Percentiles rank a stretch among this genome's conserved stretches.
These are phyloP conservation scores for Sminthurinus signatus DNA, from an alignment of 1,140 invertebrate species.

Conservation along the genomic window DNA sequence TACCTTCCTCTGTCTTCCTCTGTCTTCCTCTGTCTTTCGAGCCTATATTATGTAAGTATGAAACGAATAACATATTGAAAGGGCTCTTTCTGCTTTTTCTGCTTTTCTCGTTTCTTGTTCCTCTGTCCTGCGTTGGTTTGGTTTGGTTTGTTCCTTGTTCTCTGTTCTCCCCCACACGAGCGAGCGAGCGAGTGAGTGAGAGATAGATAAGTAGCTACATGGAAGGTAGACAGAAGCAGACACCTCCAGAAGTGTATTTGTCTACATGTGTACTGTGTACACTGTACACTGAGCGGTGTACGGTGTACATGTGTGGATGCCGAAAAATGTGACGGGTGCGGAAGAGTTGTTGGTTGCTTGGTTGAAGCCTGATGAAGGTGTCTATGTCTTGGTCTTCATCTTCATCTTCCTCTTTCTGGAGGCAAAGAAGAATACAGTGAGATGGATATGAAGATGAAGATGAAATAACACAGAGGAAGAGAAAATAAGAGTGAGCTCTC, in stretches of 20 bases:
- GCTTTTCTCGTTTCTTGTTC: no score
- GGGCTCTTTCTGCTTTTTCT: no score
- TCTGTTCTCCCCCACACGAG: background rate
- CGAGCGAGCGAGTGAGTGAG: constrained; percentile 4
- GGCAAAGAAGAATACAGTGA: no score
- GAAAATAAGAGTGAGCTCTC: background rate
- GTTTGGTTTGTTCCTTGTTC: no score
- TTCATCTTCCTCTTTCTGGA: background rate
- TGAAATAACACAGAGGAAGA: background rate
- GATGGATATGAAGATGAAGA: constrained; percentile 11
- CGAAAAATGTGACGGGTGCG: constrained; percentile 8
- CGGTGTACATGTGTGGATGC: no score
- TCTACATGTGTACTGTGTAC: background rate
- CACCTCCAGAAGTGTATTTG: background rate
- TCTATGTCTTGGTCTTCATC: background rate
- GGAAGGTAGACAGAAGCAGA: constrained; percentile 7
- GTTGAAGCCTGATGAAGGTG: constrained; percentile 7
- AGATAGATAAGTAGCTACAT: constrained; percentile 16
- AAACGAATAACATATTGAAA: no score
- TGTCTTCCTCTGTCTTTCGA: no score
- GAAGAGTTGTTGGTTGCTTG: background rate
- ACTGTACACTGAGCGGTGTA: no score
- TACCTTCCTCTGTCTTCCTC: no score
- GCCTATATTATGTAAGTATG: no score
- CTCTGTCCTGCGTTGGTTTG: no score